Evolutionary conservation across 2,797 vertebrate genomes (phyloP), one percentile per base, ranked within the genome.

Genomic region (Anguilla megastoma): DNA sequence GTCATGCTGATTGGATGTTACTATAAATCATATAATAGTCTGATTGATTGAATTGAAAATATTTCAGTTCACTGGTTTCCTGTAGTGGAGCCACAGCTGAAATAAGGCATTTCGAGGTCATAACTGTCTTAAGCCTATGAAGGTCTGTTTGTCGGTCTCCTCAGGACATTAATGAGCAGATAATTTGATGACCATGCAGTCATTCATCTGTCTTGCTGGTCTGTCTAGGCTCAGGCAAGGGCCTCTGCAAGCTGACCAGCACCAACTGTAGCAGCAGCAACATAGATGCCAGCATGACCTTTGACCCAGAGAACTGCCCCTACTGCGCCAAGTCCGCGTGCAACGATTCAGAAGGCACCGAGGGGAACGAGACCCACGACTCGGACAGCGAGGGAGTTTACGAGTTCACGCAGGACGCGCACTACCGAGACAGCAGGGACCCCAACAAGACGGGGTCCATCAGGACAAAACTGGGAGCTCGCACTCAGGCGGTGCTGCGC

Each of bases 321-420:
- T 98, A 97, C 93, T 99, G 98, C 87, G 95, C 96, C 85, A 97
- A 97, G 85, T 95, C 91, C 0, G 91, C 97, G 84, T 92, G 96
- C 0, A 95, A 94, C 0, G 97, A 99, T 24, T 94, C 92, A 0
- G 98, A 98, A 89, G 96, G 94, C 0, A 89, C 92, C 0, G 97
- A 98, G 84, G 96, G 97, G 89, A 97, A 96, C 0, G 98, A 99
- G 89, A 95, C 93, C 0, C 95, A 94, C 0, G 98, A 99, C 92
- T 98, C 98, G 0, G 98, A 99, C 95, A 99, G 97, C 0, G 98
- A 99, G 24, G 97, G 96, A 0, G 94, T 98, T 0, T 99, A 98
- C 0, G 98, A 99, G 92, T 98, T 99, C 93, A 98, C 96, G 0
- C 98, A 98, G 93, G 98, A 99, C 0, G 92, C 96, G 88, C 98